phyloP scores from a whole-genome alignment of 2,888 invertebrate species.

The Pegoplata infirma region DNA sequence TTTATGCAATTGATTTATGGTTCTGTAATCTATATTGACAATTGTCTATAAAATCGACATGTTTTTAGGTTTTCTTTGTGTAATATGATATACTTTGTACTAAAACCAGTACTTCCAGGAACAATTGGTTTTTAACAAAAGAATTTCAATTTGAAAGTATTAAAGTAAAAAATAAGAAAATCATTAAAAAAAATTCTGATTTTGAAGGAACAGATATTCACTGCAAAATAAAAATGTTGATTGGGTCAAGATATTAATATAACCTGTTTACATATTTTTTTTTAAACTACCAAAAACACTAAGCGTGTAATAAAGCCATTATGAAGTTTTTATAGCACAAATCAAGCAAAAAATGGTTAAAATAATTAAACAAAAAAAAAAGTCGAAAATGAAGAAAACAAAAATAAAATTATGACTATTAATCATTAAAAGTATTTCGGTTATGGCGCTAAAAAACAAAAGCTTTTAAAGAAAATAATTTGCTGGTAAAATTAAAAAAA shows the following conservation, averaged over 20 bases:
- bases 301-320: background rate
- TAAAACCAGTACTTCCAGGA: too few species aligned
- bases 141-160: too few species aligned
- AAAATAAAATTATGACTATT: background rate
- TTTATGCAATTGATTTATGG: conserved; percentile 23
- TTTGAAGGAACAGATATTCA: too few species aligned
- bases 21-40: conserved; percentile 14
- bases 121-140: too few species aligned
- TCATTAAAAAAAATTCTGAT: too few species aligned
- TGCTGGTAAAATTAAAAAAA: too few species aligned
- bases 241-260: too few species aligned
- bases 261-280: background rate
- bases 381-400: background rate
- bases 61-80: background rate
- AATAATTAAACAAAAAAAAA: background rate
- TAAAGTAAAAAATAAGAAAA: too few species aligned
- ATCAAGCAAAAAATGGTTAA: background rate
- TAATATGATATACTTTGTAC: background rate
- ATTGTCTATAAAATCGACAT: background rate
- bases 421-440: background rate
- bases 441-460: background rate
- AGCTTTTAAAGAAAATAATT: background rate
- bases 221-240: too few species aligned
- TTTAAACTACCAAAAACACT: background rate
- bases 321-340: background rate